Evolutionary conservation across 2,797 vertebrate genomes (phyloP).

Genomic region (Scyliorhinus canicula): DNA sequence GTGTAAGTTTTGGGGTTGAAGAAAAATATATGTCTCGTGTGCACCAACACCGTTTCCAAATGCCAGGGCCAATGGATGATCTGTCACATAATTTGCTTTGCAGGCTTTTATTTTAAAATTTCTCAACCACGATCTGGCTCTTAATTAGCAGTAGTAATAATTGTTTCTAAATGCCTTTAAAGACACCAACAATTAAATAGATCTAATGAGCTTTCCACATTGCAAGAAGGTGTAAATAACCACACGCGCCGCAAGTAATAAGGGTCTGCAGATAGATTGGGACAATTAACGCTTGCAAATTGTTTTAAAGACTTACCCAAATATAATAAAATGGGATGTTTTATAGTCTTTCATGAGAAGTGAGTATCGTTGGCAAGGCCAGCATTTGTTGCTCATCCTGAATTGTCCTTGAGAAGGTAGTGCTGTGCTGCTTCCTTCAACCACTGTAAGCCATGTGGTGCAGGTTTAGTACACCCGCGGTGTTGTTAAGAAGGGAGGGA

Average conservation of each 20-base stretch:
- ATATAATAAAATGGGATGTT: background rate
- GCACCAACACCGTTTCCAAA: background rate
- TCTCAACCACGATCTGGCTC: background rate
- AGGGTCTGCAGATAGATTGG: background rate
- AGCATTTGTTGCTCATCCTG: background rate
- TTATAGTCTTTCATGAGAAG: background rate
- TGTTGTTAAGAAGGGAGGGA: background rate
- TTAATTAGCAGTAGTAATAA: slow-evolving; percentile 20
- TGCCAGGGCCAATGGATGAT: background rate
- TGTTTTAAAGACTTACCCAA: background rate
- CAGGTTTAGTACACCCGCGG: background rate
- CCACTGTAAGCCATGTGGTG: background rate
- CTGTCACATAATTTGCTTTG: no score
- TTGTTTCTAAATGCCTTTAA: background rate
- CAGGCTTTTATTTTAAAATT: background rate
- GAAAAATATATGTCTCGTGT: background rate
- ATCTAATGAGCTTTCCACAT: background rate
- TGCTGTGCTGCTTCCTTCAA: background rate
- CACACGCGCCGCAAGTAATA: background rate
- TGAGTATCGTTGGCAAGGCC: background rate
- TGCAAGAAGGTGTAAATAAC: background rate
- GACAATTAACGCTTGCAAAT: slow-evolving; percentile 10
- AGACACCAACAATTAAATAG: background rate
- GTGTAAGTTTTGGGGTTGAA: background rate
- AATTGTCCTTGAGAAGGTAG: background rate